Evolutionary conservation across 2,113 vertebrate species (phyloP).

Genomic region (Pteruthius melanotis): DNA sequence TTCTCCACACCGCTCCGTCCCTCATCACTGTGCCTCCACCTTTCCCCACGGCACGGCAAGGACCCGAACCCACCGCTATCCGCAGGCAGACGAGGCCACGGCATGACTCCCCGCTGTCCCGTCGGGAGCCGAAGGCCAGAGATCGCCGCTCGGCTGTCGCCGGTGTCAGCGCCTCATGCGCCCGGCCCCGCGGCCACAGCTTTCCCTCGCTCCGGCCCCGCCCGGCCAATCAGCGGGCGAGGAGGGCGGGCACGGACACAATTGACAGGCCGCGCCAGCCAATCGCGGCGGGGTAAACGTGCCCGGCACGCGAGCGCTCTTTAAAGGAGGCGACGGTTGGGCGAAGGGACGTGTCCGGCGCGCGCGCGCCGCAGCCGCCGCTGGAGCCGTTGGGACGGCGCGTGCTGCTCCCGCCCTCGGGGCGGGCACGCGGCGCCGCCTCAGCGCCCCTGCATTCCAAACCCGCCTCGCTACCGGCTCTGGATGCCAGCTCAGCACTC

Average conservation of each 20-base stretch:
- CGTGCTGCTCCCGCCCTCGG: neutral
- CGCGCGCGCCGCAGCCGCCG: accelerated
- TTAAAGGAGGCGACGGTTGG: neutral
- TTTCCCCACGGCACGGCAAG: neutral
- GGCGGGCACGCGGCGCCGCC: accelerated
- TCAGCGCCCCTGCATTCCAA: accelerated
- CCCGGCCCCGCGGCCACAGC: neutral
- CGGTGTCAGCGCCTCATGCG: accelerated
- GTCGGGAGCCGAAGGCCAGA: neutral
- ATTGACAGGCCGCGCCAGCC: accelerated
- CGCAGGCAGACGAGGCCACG: neutral
- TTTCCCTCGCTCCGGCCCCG: neutral
- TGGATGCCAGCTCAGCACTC: accelerated
- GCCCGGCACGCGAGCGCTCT: neutral
- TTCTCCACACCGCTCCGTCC: neutral
- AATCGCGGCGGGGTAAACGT: neutral
- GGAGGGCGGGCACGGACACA: neutral
- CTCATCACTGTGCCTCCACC: neutral
- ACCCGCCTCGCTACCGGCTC: too few species aligned
- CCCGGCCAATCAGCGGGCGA: neutral
- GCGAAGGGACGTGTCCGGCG: accelerated
- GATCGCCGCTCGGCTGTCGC: accelerated
- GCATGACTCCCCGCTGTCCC: neutral
- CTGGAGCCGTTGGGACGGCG: accelerated
- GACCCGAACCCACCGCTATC: neutral